A percentile compares a stretch with the other conserved stretches of the same genome.
Conservation (phyloP, 2,888 invertebrate genomes). For the Lumbricus terrestris region DNA sequence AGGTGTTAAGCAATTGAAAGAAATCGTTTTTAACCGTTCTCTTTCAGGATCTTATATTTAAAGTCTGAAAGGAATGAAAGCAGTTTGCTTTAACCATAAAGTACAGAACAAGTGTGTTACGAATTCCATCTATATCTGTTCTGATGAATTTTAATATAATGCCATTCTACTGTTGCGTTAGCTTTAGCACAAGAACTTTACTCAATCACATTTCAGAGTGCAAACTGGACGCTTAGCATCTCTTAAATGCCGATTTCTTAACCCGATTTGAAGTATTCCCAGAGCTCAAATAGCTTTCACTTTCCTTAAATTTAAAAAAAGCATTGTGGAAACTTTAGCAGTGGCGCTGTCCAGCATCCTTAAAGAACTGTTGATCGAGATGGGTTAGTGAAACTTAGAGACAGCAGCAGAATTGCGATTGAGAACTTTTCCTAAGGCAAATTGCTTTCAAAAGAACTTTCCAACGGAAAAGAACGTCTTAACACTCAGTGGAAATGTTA, state of each 20-base stretch:
- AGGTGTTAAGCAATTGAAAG: not conserved
- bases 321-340: not conserved
- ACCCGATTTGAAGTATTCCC: not conserved
- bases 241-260: not conserved
- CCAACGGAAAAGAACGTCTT: not conserved
- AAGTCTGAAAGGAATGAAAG: not conserved
- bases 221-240: not conserved
- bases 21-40: not conserved
- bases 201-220: not conserved
- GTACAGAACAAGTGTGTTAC: not conserved
- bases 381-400: not conserved
- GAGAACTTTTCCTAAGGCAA: slow-evolving; percentile 6
- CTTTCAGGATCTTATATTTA: not conserved
- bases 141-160: not conserved
- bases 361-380: not conserved
- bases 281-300: not conserved
- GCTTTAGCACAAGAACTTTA: not conserved
- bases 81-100: not conserved
- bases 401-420: slow-evolving; percentile 3
- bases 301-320: not conserved
- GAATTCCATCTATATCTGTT: not conserved
- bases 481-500: slow-evolving; percentile 10
- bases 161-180: not conserved
- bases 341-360: not conserved
- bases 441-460: slow-evolving; percentile 12